Conservation (phyloP, 2,113 vertebrate genomes). For the Centropus bengalensis region DNA sequence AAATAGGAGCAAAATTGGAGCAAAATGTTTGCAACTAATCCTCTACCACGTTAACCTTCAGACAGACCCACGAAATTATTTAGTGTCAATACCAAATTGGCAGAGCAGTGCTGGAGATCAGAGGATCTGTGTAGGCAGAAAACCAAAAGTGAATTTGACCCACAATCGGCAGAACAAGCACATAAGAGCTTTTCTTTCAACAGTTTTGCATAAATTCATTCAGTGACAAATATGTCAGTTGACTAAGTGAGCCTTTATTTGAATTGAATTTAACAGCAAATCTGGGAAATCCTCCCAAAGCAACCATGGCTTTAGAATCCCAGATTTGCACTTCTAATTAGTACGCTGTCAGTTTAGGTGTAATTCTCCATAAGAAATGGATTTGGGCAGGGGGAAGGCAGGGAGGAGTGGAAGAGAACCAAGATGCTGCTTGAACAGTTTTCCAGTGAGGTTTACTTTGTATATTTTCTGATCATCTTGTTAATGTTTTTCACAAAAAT, state of each 20-base stretch:
- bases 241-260: conserved; percentile 57
- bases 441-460: conserved; percentile 29
- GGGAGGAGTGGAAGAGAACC: conserved; percentile 8
- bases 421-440: conserved; percentile 17
- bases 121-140: conserved; percentile 5
- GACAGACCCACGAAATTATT: neutral
- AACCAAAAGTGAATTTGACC: conserved; percentile 40
- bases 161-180: neutral
- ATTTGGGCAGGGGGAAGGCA: neutral
- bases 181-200: neutral
- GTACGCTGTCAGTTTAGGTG: conserved; percentile 63
- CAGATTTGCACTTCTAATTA: conserved; percentile 74
- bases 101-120: neutral
- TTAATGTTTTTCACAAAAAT: conserved; percentile 42
- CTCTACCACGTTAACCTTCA: neutral
- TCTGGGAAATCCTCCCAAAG: conserved; percentile 71
- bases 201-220: conserved; percentile 39
- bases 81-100: neutral
- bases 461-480: conserved; percentile 25
- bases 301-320: conserved; percentile 51
- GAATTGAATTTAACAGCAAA: conserved; percentile 60
- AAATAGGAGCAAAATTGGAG: neutral
- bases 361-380: conserved; percentile 54
- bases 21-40: neutral
- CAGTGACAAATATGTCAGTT: conserved; percentile 52